Base-by-base conservation (phyloP, 2,113 vertebrate species). In the Paraplagusia blochii region DNA sequence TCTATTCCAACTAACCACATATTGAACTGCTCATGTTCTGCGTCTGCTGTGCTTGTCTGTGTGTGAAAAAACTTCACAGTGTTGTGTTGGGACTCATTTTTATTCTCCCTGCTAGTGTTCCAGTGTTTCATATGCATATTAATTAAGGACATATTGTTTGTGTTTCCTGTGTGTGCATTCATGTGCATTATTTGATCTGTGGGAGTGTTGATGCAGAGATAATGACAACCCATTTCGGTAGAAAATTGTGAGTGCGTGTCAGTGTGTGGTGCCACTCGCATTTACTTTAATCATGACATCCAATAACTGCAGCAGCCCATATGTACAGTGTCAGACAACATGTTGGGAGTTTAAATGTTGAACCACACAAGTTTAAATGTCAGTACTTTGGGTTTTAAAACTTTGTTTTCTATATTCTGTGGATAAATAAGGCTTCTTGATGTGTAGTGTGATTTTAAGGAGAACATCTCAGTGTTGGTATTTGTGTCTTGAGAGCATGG, bases 401-500 rank as follows among this genome's bases (percentile, higher is more conserved):
- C 22, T 44, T 4, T 29, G 22, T 6, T 29, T 6, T 29, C 22
- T 29, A 6, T 29, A 6, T 29, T 29, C 22, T 29, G 22, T 29
- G 6, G 22, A 29, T 29, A 29, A 29, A 29, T 29, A 29, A n/a
- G n/a, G n/a, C n/a, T n/a, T n/a, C n/a, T n/a, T n/a, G n/a, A 29
- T 29, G 22, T 4, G 22, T 29, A 29, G 3, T 29, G 22, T 29
- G 22, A 29, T 29, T 29, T 2, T 29, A 29, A 29, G 22, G 54
- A 79, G 46, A 69, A 62, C 54, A 74, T 72, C 58, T 76, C 54
- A 17, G 36, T 57, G 61, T 64, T 69, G 50, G 66, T 67, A 75
- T 71, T 62, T n/a, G n/a, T n/a, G n/a, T n/a, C n/a, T n/a, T n/a
- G 9, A 6, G 11, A 22, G n/a, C 45, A 15, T 7, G 12, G 10